Conservation (phyloP, 2,113 vertebrate genomes). For the Rallus limicola region DNA sequence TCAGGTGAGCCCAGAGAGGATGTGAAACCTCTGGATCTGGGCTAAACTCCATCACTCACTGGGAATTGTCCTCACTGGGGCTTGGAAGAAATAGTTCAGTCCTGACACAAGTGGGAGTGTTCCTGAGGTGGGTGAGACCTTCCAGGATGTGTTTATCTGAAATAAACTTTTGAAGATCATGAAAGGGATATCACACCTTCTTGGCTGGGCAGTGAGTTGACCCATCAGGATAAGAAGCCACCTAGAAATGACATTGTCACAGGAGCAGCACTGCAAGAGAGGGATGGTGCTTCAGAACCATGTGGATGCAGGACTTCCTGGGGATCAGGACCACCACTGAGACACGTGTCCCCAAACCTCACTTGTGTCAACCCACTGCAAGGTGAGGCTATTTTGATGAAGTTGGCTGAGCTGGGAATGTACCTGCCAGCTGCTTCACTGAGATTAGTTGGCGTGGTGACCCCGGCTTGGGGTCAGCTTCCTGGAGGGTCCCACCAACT, state of each 20-base stretch:
- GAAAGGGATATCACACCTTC: neutral
- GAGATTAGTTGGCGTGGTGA: fast-evolving
- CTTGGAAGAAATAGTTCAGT: fast-evolving
- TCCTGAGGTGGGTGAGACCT: neutral
- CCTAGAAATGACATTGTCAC: neutral
- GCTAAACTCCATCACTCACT: neutral
- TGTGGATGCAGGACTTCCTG: neutral
- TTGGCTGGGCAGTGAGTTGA: neutral
- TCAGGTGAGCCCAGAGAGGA: neutral
- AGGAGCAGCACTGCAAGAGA: neutral
- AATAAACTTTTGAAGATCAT: neutral
- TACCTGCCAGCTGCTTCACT: neutral
- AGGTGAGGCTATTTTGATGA: neutral
- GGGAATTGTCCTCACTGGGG: neutral
- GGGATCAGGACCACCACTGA: neutral
- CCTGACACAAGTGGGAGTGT: fast-evolving
- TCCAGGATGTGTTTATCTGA: neutral
- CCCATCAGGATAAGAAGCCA: neutral
- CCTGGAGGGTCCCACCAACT: fast-evolving
- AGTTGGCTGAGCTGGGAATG: neutral
- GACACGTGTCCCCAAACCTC: neutral
- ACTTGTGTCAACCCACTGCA: neutral
- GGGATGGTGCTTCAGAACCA: neutral
- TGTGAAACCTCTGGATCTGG: neutral
- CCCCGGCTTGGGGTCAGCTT: neutral